A percentile compares a stretch with the other conserved stretches of the same genome.
These are phyloP conservation scores for Adelges cooleyi DNA, from an alignment of 1,140 invertebrate genomes.

Conservation along the genomic window DNA sequence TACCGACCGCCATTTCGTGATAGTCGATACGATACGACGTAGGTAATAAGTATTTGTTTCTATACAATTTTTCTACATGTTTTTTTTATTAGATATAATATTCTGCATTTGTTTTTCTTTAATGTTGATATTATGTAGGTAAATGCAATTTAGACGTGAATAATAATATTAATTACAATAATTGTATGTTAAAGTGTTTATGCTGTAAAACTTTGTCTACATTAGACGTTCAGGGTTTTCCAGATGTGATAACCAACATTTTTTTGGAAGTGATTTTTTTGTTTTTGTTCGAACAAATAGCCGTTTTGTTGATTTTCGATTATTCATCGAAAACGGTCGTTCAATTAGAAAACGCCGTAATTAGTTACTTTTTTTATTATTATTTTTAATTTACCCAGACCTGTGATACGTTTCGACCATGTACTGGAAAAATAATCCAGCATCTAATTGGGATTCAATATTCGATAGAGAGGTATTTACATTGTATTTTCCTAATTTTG, in stretches of 20 bases:
- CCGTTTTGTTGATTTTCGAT: not conserved
- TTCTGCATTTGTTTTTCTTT: no score
- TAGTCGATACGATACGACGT: slow-evolving; percentile 5
- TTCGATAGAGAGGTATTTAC: slow-evolving; percentile 18
- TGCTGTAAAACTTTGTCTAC: not conserved
- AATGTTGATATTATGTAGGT: no score
- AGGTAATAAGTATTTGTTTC: not conserved
- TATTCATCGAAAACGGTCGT: not conserved
- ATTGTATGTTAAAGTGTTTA: not conserved
- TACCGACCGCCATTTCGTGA: slow-evolving; percentile 21
- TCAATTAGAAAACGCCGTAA: not conserved
- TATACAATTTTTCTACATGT: not conserved
- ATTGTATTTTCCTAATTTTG: not conserved
- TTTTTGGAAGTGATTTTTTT: slow-evolving; percentile 2
- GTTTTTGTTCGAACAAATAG: not conserved
- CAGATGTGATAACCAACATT: slow-evolving; percentile 8
- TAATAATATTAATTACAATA: not conserved
- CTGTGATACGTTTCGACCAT: not conserved
- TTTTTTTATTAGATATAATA: not conserved
- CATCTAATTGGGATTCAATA: slow-evolving; percentile 22
- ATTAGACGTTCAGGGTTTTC: slow-evolving; percentile 16
- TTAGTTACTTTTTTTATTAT: not conserved
- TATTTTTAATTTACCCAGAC: not conserved
- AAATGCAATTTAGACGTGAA: not conserved
- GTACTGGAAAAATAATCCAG: slow-evolving; percentile 24